A percentile compares a stretch with the other conserved stretches of the same genome.
Conservation (phyloP, 2,888 invertebrate genomes). For the Osmoderma eremita region DNA sequence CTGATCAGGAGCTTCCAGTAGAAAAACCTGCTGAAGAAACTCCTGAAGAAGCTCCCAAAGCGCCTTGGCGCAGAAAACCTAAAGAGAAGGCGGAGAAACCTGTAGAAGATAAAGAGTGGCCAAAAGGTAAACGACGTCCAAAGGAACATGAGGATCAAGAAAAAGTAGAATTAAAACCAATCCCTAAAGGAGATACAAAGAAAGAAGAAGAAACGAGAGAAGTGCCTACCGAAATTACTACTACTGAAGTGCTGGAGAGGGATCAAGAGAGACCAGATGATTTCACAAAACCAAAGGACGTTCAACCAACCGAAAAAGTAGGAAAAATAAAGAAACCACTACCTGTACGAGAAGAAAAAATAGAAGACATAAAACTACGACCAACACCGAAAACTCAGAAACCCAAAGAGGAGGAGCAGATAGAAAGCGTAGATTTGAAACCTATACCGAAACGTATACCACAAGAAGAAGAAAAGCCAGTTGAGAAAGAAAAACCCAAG, state of each 20-base stretch:
- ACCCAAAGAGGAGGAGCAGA: constrained; percentile 55
- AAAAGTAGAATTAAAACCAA: constrained; percentile 66
- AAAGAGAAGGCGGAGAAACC: constrained; percentile 61
- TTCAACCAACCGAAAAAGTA: constrained; percentile 47
- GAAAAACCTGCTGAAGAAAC: constrained; percentile 57
- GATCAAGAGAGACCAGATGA: constrained; percentile 51
- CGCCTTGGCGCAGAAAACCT: constrained; percentile 57
- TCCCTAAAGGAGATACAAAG: constrained; percentile 51
- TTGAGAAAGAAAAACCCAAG: constrained; percentile 47
- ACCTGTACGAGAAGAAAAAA: constrained; percentile 38
- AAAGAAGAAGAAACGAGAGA: constrained; percentile 41
- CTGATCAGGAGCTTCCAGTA: constrained; percentile 56
- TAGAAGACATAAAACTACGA: constrained; percentile 53
- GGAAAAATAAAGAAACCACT: constrained; percentile 42
- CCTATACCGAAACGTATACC: constrained; percentile 52
- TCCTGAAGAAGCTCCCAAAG: constrained; percentile 49
- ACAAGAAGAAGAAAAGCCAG: constrained; percentile 51
- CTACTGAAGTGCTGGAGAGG: constrained; percentile 50
- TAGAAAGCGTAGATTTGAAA: constrained; percentile 59
- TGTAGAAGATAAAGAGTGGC: constrained; percentile 55
- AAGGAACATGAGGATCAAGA: constrained; percentile 62
- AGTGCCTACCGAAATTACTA: not conserved
- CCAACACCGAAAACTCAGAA: constrained; percentile 46
- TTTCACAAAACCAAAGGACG: constrained; percentile 48
- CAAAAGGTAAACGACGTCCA: constrained; percentile 52